These are phyloP conservation scores for Mareca strepera DNA, from an alignment of 2,797 vertebrate genomes.

Conservation along the genomic window DNA sequence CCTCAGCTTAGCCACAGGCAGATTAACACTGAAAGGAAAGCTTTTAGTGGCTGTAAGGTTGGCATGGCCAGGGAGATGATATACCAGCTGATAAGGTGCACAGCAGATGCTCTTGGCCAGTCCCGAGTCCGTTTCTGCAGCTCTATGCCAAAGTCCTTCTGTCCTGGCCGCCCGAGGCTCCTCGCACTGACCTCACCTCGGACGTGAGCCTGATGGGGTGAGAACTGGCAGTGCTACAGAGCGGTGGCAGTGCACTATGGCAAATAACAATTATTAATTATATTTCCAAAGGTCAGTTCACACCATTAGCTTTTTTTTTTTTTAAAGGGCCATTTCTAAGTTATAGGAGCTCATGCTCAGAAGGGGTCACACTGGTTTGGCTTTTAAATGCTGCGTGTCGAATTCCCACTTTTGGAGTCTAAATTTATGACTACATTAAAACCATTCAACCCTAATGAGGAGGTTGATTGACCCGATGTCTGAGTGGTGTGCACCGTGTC, in stretches of 20 bases:
- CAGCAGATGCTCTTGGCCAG: neutral
- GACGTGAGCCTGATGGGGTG: neutral
- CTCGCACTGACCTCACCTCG: neutral
- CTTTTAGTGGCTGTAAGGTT: neutral
- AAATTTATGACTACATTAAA: conserved; percentile 9
- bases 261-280: neutral
- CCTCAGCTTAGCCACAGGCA: neutral
- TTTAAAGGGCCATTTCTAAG: neutral
- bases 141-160: neutral
- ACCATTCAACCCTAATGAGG: neutral
- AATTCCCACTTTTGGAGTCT: neutral
- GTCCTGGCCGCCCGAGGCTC: neutral
- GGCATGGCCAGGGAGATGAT: neutral
- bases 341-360: neutral
- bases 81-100: neutral
- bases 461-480: neutral
- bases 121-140: neutral
- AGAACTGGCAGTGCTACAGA: neutral
- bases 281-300: neutral
- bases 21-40: neutral
- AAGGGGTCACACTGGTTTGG: neutral
- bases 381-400: neutral
- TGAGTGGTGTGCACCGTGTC: neutral
- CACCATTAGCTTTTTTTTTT: neutral
- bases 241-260: neutral